Conservation (phyloP, 2,888 invertebrate genomes). For the Microctonus brassicae region DNA sequence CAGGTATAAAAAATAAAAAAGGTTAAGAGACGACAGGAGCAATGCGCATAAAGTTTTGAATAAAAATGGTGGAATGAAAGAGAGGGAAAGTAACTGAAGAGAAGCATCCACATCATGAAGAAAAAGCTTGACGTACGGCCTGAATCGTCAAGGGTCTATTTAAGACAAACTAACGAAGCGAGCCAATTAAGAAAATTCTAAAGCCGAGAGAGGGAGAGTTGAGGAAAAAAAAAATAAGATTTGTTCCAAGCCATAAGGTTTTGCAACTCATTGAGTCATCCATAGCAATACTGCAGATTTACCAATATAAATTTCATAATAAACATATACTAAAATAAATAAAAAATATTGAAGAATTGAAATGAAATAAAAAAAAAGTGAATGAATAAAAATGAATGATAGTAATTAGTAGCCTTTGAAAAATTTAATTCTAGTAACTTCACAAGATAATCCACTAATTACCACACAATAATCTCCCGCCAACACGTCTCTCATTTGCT, state of each 20-base stretch:
- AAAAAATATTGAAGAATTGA: background rate
- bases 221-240: background rate
- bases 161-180: constrained; percentile 34
- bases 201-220: background rate
- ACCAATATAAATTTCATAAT: background rate
- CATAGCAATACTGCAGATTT: background rate
- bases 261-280: background rate
- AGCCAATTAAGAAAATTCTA: constrained; percentile 34
- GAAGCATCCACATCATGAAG: background rate
- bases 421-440: background rate
- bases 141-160: constrained; percentile 35
- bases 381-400: background rate
- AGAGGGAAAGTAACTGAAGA: constrained; percentile 3
- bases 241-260: background rate
- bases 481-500: constrained; percentile 11
- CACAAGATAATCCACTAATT: background rate
- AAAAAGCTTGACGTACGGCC: constrained; percentile 19
- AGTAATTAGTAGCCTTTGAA: background rate
- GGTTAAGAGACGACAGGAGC: background rate
- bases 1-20: background rate
- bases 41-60: background rate
- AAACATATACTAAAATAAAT: background rate
- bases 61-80: background rate
- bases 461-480: background rate
- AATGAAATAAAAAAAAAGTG: background rate